Evolutionary conservation across 2,888 invertebrate species (phyloP).

Genomic region (Eulithis testata): DNA sequence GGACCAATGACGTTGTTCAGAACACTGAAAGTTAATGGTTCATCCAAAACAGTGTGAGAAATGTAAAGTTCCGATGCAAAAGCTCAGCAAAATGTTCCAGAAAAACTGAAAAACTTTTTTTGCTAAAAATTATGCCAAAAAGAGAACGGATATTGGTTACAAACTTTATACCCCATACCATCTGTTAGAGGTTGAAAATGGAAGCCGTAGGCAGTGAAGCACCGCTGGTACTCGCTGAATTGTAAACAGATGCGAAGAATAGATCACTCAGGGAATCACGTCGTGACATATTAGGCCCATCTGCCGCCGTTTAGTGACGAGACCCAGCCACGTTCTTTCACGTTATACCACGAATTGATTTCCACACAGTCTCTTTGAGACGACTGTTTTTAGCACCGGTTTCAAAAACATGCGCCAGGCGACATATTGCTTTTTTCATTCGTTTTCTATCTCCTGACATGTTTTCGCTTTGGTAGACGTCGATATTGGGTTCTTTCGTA

Average conservation of each 20-base stretch:
- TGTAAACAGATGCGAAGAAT: constrained; percentile 51
- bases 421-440: constrained; percentile 77
- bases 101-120: no score
- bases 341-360: constrained; percentile 75
- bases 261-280: constrained; percentile 56
- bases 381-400: constrained; percentile 65
- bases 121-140: no score
- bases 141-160: no score
- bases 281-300: constrained; percentile 69
- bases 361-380: constrained; percentile 63
- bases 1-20: no score
- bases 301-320: constrained; percentile 61
- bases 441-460: constrained; percentile 65
- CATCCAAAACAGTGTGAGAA: no score
- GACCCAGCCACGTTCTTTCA: constrained; percentile 63
- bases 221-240: constrained; percentile 39
- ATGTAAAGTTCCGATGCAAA: no score
- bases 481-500: constrained; percentile 66
- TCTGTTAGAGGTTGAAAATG: constrained; percentile 4
- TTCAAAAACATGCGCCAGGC: constrained; percentile 67
- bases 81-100: no score
- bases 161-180: no score
- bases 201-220: constrained; percentile 25
- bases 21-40: no score
- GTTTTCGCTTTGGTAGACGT: constrained; percentile 65